Evolutionary conservation across 2,888 invertebrate genomes (phyloP), one percentile per base, ranked within the genome.

Genomic region (Euplexia lucipara): DNA sequence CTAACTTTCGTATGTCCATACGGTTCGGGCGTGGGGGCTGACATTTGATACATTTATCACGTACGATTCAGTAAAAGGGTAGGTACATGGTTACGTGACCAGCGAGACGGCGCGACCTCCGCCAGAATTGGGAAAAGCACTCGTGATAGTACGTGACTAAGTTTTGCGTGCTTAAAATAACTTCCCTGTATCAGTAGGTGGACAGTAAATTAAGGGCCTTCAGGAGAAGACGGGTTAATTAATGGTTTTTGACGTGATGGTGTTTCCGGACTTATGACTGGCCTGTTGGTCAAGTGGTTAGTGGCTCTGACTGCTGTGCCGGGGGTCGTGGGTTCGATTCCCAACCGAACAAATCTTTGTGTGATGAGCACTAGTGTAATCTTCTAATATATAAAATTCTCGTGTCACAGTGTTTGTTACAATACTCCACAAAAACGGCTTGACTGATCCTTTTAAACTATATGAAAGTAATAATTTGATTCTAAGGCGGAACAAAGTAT

Each of bases 101-200:
- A 69, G 75, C 66, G 56, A 57, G 64, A 69, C 57, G 70, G 62
- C 41, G 52, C 61, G 78, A 77, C 72, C 74, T 78, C 71, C 64
- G n/a, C 62, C 69, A 63, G 78, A 83, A 85, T 80, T 81, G 82
- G 78, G 78, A 70, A 82, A 79, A 81, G 80, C 83, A 81, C 85
- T 82, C 75, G 75, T 56, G 52, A 59, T 51, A 20, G 64, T 79
- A 84, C 83, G 83, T 84, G 84, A 79, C 83, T 39, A 70, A 62
- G 57, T 70, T 74, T 22, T 52, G 39, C 67, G 74, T 48, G 67
- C 71, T 60, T 70, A 74, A 73, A 74, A 74, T 74, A 79, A 75
- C 70, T 81, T 72, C 41, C 59, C 41, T 62, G 44, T 58, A 58
- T 48, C 70, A 41, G 54, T 35, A 32, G 18, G 35, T 37, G 34